These are phyloP conservation scores for Astyanax mexicanus DNA, from an alignment of 2,797 vertebrate species.

Conservation along the genomic window DNA sequence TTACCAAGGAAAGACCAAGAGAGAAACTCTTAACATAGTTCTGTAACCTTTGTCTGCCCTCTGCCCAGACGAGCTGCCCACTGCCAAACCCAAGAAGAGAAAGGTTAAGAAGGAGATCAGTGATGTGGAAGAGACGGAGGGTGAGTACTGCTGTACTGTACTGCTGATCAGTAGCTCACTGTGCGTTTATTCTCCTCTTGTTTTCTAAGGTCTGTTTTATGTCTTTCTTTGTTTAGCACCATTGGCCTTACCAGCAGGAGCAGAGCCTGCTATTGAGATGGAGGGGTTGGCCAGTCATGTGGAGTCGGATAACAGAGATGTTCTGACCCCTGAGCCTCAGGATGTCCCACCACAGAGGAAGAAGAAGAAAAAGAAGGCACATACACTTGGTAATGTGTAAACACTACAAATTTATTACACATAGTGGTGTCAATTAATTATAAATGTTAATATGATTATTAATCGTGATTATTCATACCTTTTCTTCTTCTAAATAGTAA, in stretches of 20 bases:
- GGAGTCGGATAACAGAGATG: slow-evolving; percentile 79
- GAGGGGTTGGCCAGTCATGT: slow-evolving; percentile 68
- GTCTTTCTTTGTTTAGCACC: not conserved
- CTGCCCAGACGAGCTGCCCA: slow-evolving; percentile 82
- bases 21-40: not conserved
- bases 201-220: not conserved
- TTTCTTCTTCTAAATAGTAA: too few relatives aligned
- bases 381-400: slow-evolving; percentile 65
- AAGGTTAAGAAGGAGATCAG: slow-evolving; percentile 84
- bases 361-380: slow-evolving; percentile 84
- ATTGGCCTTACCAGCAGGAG: slow-evolving; percentile 25
- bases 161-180: not conserved
- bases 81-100: slow-evolving; percentile 88
- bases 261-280: slow-evolving; percentile 66
- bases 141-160: slow-evolving; percentile 40
- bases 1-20: not conserved
- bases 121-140: slow-evolving; percentile 77
- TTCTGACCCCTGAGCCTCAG: slow-evolving; percentile 76
- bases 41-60: slow-evolving; percentile 11
- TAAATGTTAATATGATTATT: too few relatives aligned
- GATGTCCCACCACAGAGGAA: slow-evolving; percentile 83
- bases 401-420: not conserved
- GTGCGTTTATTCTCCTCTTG: not conserved
- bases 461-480: too few relatives aligned
- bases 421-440: too few relatives aligned